Conservation (phyloP, 1,140 invertebrate genomes). For the Sminthurides bifidus region DNA sequence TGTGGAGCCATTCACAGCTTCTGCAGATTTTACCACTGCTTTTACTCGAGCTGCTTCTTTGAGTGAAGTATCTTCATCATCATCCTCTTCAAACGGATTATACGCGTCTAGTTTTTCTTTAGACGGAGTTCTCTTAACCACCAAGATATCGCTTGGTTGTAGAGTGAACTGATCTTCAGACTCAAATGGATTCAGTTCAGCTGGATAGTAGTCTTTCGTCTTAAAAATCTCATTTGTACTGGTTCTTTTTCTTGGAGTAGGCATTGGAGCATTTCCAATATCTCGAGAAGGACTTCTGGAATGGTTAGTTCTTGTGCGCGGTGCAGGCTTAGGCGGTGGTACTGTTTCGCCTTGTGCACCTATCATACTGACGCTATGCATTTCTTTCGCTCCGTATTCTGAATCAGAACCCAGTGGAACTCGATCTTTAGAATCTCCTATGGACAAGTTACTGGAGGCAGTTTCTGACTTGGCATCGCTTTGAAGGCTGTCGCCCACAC, state of each 20-base stretch:
- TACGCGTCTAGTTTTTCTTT: slow-evolving; percentile 3
- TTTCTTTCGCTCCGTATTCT: not conserved
- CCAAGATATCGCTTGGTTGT: slow-evolving; percentile 1
- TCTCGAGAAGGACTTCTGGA: not conserved
- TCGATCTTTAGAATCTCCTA: not conserved
- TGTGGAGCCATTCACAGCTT: not conserved
- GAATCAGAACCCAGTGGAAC: not conserved
- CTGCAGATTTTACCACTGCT: not conserved
- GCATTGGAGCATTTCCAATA: not conserved
- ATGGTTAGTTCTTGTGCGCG: not conserved
- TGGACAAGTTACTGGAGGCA: not conserved
- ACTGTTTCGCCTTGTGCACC: not conserved
- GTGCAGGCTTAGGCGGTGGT: not conserved
- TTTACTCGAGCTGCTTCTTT: not conserved
- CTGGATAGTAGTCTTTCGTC: slow-evolving; percentile 48
- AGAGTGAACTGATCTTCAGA: slow-evolving; percentile 30
- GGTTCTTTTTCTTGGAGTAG: slow-evolving; percentile 7
- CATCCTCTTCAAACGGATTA: slow-evolving; percentile 40
- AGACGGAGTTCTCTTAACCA: not conserved
- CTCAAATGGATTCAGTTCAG: slow-evolving; percentile 58
- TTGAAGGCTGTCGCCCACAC: not conserved
- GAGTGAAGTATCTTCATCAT: slow-evolving; percentile 40
- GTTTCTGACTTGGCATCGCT: not conserved
- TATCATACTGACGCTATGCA: not conserved
- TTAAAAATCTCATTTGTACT: slow-evolving; percentile 13